Evolutionary conservation across 2,888 invertebrate genomes (phyloP).

Genomic region (Euplagia quadripunctaria): DNA sequence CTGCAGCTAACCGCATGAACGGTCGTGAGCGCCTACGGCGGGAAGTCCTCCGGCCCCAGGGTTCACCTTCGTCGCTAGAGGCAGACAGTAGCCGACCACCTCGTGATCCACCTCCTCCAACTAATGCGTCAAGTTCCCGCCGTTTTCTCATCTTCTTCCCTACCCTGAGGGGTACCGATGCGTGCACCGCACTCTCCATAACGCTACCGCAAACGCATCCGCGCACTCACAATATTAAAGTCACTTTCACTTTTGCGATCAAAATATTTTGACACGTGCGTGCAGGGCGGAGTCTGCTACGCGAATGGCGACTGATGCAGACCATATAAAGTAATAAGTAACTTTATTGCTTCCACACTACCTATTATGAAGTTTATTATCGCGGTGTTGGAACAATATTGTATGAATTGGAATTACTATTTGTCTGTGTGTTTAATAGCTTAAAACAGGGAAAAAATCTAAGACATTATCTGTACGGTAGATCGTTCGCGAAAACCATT

Average conservation of each 20-base stretch:
- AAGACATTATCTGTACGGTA: constrained; percentile 8
- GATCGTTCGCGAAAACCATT: not conserved
- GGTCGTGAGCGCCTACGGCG: constrained; percentile 81
- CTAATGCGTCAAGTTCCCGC: constrained; percentile 91
- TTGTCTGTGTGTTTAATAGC: constrained; percentile 37
- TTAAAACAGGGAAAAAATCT: not conserved
- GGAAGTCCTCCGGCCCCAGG: constrained; percentile 76
- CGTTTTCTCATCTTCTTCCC: constrained; percentile 93
- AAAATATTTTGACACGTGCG: constrained; percentile 62
- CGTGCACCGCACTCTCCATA: constrained; percentile 87
- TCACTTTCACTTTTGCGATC: constrained; percentile 60
- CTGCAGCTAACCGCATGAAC: constrained; percentile 87
- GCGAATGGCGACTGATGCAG: constrained; percentile 67
- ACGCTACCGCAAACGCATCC: constrained; percentile 80
- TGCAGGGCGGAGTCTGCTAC: constrained; percentile 57
- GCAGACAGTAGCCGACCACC: constrained; percentile 88
- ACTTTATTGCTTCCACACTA: constrained; percentile 37
- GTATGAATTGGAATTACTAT: constrained; percentile 39
- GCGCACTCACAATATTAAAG: constrained; percentile 55
- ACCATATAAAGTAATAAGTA: constrained; percentile 55
- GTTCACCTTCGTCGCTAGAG: constrained; percentile 88
- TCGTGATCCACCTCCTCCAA: constrained; percentile 84
- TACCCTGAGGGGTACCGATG: constrained; percentile 89
- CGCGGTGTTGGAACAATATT: constrained; percentile 22
- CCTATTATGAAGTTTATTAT: constrained; percentile 43